Percentiles rank a stretch among this genome's conserved stretches.
These are phyloP conservation scores for Sepiola atlantica DNA, from an alignment of 2,888 invertebrate genomes.

Conservation along the genomic window DNA sequence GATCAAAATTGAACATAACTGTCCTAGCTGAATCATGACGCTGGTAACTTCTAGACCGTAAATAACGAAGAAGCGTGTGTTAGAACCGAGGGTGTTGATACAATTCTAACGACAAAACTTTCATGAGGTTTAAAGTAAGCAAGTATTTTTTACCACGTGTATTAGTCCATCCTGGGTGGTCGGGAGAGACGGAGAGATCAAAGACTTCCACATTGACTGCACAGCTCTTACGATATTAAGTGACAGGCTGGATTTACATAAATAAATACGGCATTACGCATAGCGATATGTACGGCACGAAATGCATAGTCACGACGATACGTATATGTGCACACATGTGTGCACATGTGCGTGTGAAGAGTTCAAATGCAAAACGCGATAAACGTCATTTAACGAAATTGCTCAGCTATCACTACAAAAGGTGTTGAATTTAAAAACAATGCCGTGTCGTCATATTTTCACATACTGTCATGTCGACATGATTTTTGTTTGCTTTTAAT, in stretches of 20 bases:
- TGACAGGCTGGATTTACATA: background rate
- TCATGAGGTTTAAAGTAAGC: background rate
- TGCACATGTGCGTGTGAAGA: too few species aligned
- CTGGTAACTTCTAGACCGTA: background rate
- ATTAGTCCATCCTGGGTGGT: background rate
- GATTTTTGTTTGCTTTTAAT: too few species aligned
- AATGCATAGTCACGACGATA: background rate
- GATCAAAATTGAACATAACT: background rate
- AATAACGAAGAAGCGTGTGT: background rate
- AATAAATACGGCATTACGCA: background rate
- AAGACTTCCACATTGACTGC: background rate
- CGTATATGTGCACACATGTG: too few species aligned
- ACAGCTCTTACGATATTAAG: background rate
- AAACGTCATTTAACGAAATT: too few species aligned
- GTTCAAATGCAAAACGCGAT: too few species aligned
- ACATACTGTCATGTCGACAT: too few species aligned
- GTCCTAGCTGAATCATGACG: background rate
- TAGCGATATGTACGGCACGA: background rate
- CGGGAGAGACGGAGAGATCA: background rate
- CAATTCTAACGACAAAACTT: background rate
- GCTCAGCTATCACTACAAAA: too few species aligned
- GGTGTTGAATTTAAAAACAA: too few species aligned
- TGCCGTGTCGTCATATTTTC: too few species aligned
- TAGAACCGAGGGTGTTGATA: background rate
- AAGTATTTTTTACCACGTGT: background rate